phyloP scores from a whole-genome alignment of 2,888 invertebrate species.

The Nymphalis urticae region DNA sequence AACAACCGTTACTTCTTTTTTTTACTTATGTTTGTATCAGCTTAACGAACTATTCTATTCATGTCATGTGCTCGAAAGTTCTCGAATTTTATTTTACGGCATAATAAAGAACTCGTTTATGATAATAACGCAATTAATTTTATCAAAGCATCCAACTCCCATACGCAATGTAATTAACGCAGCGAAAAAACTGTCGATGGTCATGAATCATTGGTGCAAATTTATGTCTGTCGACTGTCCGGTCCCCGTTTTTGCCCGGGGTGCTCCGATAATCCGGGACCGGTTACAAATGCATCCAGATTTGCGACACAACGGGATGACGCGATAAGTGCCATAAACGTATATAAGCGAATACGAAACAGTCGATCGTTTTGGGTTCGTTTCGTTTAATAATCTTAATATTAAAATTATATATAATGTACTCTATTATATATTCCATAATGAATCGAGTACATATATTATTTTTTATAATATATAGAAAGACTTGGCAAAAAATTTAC shows the following conservation, averaged over 20 bases:
- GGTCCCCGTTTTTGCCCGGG: conserved; percentile 68
- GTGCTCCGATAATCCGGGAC: conserved; percentile 62
- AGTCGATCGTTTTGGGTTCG: background rate
- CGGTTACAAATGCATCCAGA: conserved; percentile 66
- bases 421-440: too few species aligned
- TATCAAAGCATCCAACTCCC: too few species aligned
- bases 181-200: conserved; percentile 72
- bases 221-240: conserved; percentile 64
- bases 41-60: too few species aligned
- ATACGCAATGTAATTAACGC: conserved; percentile 59
- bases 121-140: background rate
- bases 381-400: background rate
- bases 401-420: background rate
- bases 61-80: too few species aligned
- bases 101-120: background rate
- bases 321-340: conserved; percentile 42
- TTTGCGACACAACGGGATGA: conserved; percentile 57
- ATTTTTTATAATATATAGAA: too few species aligned
- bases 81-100: background rate
- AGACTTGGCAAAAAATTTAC: too few species aligned
- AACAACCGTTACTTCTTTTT: too few species aligned
- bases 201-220: conserved; percentile 79
- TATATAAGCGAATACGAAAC: conserved; percentile 9
- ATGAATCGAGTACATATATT: too few species aligned
- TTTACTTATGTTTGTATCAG: too few species aligned